Evolutionary conservation across 2,797 vertebrate species (phyloP).

Genomic region (Perodicticus potto): DNA sequence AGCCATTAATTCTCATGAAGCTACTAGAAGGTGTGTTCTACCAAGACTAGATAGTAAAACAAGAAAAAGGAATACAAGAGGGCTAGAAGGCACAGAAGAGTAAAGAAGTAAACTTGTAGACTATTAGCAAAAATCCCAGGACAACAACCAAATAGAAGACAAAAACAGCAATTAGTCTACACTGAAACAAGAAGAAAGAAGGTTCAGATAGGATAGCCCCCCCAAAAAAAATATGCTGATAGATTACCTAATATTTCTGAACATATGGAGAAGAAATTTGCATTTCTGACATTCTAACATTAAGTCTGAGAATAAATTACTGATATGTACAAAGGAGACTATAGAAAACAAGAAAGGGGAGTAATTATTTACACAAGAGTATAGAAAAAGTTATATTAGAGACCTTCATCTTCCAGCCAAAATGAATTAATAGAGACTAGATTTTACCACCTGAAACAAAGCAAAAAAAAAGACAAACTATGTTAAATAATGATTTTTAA

Average conservation of each 20-base stretch:
- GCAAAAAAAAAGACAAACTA: neutral
- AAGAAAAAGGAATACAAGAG: neutral
- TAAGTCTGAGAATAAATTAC: neutral
- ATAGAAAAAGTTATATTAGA: neutral
- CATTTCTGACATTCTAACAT: neutral
- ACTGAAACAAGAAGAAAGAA: neutral
- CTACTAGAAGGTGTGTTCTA: neutral
- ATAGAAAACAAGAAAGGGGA: neutral
- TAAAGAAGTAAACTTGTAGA: neutral
- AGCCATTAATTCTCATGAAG: neutral
- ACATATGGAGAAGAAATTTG: neutral
- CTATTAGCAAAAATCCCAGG: neutral
- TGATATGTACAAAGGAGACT: neutral
- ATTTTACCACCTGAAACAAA: neutral
- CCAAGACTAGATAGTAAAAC: neutral
- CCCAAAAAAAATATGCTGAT: neutral
- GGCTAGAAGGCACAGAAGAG: neutral
- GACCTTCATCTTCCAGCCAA: neutral
- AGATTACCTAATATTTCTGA: neutral
- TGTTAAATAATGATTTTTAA: neutral
- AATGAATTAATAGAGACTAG: neutral
- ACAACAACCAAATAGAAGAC: neutral
- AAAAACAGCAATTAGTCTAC: neutral
- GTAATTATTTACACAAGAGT: neutral
- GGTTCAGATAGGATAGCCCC: too few relatives aligned